These are phyloP conservation scores for Malurus splendens DNA, from an alignment of 2,797 vertebrate genomes.

Conservation along the genomic window DNA sequence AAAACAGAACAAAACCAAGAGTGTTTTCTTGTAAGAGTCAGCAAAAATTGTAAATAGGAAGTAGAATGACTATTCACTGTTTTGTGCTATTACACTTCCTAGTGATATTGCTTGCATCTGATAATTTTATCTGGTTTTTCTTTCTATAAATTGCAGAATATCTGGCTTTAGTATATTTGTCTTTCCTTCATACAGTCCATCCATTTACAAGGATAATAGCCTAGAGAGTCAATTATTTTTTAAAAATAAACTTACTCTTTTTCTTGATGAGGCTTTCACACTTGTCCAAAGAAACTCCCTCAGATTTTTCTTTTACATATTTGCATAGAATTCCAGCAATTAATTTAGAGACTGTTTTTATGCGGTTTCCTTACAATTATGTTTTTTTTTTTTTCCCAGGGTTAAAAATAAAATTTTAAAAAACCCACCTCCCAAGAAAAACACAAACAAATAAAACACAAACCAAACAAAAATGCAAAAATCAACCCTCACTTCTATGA, in stretches of 20 bases:
- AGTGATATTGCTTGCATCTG: neutral
- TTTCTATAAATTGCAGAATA: neutral
- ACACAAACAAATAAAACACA: neutral
- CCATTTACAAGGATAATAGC: neutral
- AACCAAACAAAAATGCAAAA: neutral
- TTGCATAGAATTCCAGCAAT: neutral
- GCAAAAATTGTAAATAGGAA: neutral
- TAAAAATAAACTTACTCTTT: neutral
- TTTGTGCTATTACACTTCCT: neutral
- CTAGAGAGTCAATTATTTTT: neutral
- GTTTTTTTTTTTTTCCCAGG: neutral
- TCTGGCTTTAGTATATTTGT: neutral
- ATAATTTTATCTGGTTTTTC: neutral
- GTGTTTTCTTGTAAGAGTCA: neutral
- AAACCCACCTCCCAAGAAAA: neutral
- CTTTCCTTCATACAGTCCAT: neutral
- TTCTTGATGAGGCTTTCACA: neutral
- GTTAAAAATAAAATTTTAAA: neutral
- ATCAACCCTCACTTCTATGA: too few relatives aligned
- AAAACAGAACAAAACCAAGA: neutral
- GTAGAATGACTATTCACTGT: neutral
- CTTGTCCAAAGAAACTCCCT: neutral
- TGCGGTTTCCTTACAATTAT: neutral
- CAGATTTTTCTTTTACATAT: neutral
- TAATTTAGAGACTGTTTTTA: neutral